These are phyloP conservation scores for Eucidaris tribuloides DNA, from an alignment of 35 echinoderm and acorn worm genomes.

Conservation along the genomic window DNA sequence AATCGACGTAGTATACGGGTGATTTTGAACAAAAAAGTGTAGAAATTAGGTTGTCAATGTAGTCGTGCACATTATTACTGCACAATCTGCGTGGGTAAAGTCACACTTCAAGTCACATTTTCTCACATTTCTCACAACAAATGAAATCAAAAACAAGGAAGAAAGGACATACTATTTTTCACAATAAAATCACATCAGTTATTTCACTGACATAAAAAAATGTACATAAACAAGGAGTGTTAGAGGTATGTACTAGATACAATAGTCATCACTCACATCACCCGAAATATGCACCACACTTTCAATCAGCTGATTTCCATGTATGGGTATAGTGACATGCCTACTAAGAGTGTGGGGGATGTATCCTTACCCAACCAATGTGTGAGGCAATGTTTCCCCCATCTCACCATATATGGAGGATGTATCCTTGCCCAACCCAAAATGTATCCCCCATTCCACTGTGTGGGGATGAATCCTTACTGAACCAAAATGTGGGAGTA, in stretches of 20 bases:
- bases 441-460: too few relatives aligned
- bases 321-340: not conserved
- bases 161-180: not conserved
- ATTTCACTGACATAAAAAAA: not conserved
- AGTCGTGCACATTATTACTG: not conserved
- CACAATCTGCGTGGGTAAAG: not conserved
- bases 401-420: too few relatives aligned
- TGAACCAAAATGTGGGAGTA: too few relatives aligned
- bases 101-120: not conserved
- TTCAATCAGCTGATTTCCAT: not conserved
- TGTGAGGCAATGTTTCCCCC: too few relatives aligned
- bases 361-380: too few relatives aligned
- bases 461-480: too few relatives aligned
- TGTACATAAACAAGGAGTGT: not conserved
- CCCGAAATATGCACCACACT: not conserved
- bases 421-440: too few relatives aligned
- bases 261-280: not conserved
- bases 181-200: not conserved
- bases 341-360: too few relatives aligned
- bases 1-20: not conserved
- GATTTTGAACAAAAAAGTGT: not conserved
- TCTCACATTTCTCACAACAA: not conserved
- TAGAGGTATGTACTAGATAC: not conserved
- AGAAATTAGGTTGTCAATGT: not conserved
- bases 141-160: not conserved